Conservation (phyloP, 2,113 vertebrate species). For the Cercocebus atys region DNA sequence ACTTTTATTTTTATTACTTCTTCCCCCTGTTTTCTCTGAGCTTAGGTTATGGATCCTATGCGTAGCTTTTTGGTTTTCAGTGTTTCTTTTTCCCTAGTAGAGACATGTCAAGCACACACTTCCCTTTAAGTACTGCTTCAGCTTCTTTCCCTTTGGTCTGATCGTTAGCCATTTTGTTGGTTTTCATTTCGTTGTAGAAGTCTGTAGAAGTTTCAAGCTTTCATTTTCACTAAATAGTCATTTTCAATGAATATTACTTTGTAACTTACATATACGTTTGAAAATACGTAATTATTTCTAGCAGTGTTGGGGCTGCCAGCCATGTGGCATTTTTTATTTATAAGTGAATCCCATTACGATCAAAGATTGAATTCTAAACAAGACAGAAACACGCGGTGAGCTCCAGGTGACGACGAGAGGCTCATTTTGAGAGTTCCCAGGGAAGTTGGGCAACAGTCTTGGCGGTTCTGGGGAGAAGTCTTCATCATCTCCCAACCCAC, state of each 20-base stretch:
- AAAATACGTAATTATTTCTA: neutral
- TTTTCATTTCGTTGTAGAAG: neutral
- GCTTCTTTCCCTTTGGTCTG: neutral
- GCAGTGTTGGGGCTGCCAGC: neutral
- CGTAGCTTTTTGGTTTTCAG: neutral
- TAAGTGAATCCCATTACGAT: rapidly evolving
- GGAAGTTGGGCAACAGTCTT: neutral
- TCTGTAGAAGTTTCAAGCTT: neutral
- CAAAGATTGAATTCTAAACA: neutral
- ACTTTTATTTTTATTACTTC: neutral
- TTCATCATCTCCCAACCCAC: neutral
- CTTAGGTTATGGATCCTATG: neutral
- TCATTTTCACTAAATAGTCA: neutral
- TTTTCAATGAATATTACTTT: neutral
- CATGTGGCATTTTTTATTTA: neutral
- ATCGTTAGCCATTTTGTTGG: neutral
- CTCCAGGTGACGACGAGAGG: neutral
- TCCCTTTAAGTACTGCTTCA: neutral
- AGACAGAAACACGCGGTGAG: neutral
- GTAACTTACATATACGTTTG: neutral
- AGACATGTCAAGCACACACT: neutral
- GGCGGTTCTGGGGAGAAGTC: neutral
- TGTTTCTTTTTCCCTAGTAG: neutral
- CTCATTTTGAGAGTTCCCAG: neutral
- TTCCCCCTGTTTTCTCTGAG: neutral